phyloP scores from a whole-genome alignment of 2,113 vertebrate genomes.

The Rutilus rutilus region DNA sequence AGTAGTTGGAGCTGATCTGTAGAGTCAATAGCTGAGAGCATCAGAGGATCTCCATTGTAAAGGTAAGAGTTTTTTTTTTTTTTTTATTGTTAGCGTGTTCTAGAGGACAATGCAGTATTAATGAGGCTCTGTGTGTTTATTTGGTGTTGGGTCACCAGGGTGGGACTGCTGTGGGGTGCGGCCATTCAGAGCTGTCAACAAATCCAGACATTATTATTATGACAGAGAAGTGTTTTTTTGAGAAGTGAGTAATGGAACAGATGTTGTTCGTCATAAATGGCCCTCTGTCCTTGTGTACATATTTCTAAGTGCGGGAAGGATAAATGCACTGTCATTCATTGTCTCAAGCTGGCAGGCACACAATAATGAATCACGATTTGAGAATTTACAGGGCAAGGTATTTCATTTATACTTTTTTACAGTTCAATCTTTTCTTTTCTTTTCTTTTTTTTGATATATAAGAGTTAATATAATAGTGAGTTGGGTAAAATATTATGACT shows the following conservation, averaged over 20 bases:
- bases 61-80: conserved; percentile 55
- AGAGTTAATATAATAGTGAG: neutral
- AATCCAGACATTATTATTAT: conserved; percentile 23
- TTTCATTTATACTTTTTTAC: neutral
- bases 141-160: conserved; percentile 63
- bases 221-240: conserved; percentile 9
- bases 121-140: conserved; percentile 61
- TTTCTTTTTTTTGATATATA: neutral
- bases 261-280: conserved; percentile 6
- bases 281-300: neutral
- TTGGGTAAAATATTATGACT: neutral
- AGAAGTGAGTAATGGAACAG: conserved; percentile 1
- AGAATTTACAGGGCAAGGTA: neutral
- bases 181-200: conserved; percentile 65
- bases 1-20: conserved; percentile 22
- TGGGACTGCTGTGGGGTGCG: conserved; percentile 71
- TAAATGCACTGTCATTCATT: conserved; percentile 62
- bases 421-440: too few relatives aligned
- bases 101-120: conserved; percentile 56
- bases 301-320: neutral
- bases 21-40: conserved; percentile 45
- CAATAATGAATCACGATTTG: conserved; percentile 22
- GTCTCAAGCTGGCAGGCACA: neutral
- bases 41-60: conserved; percentile 46
- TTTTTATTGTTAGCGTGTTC: conserved; percentile 31